These are phyloP conservation scores for Heliothis peltigera DNA, from an alignment of 2,888 invertebrate species.

Conservation along the genomic window DNA sequence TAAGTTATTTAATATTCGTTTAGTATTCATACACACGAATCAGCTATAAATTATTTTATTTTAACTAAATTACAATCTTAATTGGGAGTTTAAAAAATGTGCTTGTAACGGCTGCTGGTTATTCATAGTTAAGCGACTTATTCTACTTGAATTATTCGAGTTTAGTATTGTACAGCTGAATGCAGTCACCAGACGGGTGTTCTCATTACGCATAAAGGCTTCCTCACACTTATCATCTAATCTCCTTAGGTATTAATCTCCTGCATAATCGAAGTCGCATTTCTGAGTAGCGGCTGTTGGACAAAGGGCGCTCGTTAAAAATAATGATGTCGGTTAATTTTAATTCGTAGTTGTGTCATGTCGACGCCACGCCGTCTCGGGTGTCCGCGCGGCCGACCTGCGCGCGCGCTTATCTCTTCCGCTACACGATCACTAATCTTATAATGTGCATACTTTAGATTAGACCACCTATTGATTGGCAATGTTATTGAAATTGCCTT, in stretches of 20 bases:
- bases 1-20: slow-evolving; percentile 33
- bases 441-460: slow-evolving; percentile 56
- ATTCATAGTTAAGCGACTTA: background rate
- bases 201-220: slow-evolving; percentile 49
- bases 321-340: slow-evolving; percentile 72
- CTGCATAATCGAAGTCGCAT: slow-evolving; percentile 49
- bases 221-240: slow-evolving; percentile 51
- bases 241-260: slow-evolving; percentile 49
- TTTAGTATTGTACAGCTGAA: background rate
- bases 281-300: slow-evolving; percentile 66
- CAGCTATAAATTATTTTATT: slow-evolving; percentile 26
- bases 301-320: slow-evolving; percentile 73
- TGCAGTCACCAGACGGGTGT: slow-evolving; percentile 8
- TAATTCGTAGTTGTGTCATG: slow-evolving; percentile 64
- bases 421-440: slow-evolving; percentile 63
- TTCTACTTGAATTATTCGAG: background rate
- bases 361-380: slow-evolving; percentile 82
- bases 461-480: slow-evolving; percentile 46
- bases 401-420: slow-evolving; percentile 63
- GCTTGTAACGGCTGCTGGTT: background rate
- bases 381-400: slow-evolving; percentile 54
- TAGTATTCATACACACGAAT: slow-evolving; percentile 41
- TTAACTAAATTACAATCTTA: slow-evolving; percentile 29
- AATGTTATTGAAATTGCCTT: slow-evolving; percentile 32
- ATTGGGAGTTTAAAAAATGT: slow-evolving; percentile 8